Evolutionary conservation across 2,797 vertebrate genomes (phyloP).

Genomic region (Enteromius argenteus): DNA sequence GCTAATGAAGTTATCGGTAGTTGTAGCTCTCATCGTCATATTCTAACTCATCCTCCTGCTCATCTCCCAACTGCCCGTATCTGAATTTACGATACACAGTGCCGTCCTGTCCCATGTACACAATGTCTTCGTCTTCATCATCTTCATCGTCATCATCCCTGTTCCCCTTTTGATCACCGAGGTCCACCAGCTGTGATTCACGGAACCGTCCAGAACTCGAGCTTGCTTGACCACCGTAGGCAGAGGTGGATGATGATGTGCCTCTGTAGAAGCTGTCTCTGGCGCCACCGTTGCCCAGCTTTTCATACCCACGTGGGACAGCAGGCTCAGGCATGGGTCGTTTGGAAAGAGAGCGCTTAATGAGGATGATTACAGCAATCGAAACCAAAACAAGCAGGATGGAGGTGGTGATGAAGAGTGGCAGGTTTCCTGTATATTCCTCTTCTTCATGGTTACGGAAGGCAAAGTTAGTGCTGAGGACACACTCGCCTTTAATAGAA

Average conservation of each 20-base stretch:
- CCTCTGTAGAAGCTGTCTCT: slow-evolving; percentile 63
- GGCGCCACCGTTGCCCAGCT: slow-evolving; percentile 74
- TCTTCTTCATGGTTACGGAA: slow-evolving; percentile 67
- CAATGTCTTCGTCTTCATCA: slow-evolving; percentile 90
- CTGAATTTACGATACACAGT: slow-evolving; percentile 93
- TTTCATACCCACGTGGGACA: slow-evolving; percentile 82
- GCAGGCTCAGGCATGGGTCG: slow-evolving; percentile 65
- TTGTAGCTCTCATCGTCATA: slow-evolving; percentile 95
- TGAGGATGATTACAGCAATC: slow-evolving; percentile 75
- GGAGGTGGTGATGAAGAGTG: slow-evolving; percentile 80
- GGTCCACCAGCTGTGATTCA: slow-evolving; percentile 87
- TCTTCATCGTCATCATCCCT: slow-evolving; percentile 67
- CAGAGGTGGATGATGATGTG: slow-evolving; percentile 67
- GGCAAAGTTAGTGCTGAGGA: slow-evolving; percentile 77
- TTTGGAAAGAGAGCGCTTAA: slow-evolving; percentile 81
- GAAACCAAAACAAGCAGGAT: slow-evolving; percentile 82
- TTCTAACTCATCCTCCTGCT: slow-evolving; percentile 90
- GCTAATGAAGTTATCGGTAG: slow-evolving; percentile 77
- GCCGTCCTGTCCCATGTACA: slow-evolving; percentile 95
- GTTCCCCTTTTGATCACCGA: slow-evolving; percentile 67
- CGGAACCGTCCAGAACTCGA: slow-evolving; percentile 70
- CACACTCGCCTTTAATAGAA: slow-evolving; percentile 82
- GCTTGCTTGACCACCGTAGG: slow-evolving; percentile 65
- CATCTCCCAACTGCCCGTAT: slow-evolving; percentile 88
- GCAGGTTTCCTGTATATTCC: slow-evolving; percentile 71